Evolutionary conservation across 2,888 invertebrate species (phyloP).

Genomic region (Abrostola triplasia): DNA sequence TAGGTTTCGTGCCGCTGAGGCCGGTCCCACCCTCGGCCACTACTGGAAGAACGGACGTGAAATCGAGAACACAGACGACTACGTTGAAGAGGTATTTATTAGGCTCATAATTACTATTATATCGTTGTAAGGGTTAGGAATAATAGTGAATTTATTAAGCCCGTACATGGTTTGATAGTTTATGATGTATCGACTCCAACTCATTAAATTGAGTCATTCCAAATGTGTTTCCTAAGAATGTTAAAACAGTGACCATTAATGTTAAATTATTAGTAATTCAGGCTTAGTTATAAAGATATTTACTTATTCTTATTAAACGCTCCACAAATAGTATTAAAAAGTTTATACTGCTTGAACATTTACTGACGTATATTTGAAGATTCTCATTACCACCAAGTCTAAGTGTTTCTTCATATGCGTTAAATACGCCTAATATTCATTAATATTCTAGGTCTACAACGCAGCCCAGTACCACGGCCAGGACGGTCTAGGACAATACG

Average conservation of each 20-base stretch:
- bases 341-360: too few species aligned
- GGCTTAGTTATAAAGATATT: too few species aligned
- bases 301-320: too few species aligned
- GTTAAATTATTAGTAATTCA: too few species aligned
- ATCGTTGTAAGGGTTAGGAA: neutral
- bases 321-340: too few species aligned
- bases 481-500: conserved; percentile 91
- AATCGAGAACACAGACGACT: conserved; percentile 90
- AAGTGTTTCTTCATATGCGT: too few species aligned
- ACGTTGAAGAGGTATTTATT: conserved; percentile 88
- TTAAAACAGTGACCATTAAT: too few species aligned
- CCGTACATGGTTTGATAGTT: neutral
- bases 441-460: conserved; percentile 86
- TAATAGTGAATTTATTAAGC: neutral
- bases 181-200: too few species aligned
- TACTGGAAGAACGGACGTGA: conserved; percentile 89
- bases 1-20: conserved; percentile 80
- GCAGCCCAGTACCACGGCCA: conserved; percentile 92
- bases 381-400: too few species aligned
- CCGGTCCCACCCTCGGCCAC: conserved; percentile 84
- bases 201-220: too few species aligned
- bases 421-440: neutral
- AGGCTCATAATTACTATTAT: neutral
- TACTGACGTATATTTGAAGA: too few species aligned
- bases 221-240: too few species aligned